phyloP scores from a whole-genome alignment of 2,797 vertebrate genomes.

The Trichosurus vulpecula region DNA sequence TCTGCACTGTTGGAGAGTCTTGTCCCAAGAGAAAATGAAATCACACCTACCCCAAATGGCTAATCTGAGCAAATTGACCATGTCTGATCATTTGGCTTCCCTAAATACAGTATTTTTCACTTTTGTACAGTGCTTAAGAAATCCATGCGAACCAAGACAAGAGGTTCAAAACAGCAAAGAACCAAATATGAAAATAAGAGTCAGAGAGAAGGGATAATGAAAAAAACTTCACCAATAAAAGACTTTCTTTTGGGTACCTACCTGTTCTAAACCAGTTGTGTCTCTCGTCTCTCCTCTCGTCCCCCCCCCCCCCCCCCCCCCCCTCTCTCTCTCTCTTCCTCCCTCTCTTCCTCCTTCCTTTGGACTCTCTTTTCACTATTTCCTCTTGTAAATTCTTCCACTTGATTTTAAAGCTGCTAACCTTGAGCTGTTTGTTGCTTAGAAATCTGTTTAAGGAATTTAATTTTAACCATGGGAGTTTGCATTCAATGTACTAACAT shows the following conservation, averaged over 20 bases:
- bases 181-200: neutral
- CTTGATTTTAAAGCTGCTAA: slow-evolving; percentile 1
- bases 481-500: slow-evolving; percentile 5
- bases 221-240: neutral
- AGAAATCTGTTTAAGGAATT: slow-evolving; percentile 22
- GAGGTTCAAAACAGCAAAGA: slow-evolving; percentile 18
- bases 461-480: slow-evolving; percentile 8
- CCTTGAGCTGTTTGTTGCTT: neutral
- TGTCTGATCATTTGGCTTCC: neutral
- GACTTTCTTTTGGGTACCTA: neutral
- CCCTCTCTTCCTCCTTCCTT: neutral
- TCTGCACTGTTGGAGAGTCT: neutral
- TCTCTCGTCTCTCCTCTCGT: neutral
- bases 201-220: neutral
- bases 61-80: neutral
- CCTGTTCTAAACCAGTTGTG: neutral
- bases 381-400: neutral
- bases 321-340: no score
- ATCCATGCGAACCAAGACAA: neutral
- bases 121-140: slow-evolving; percentile 38
- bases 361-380: neutral
- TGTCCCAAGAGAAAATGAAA: neutral
- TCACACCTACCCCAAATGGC: neutral
- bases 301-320: no score
- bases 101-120: neutral